A percentile compares a stretch with the other conserved stretches of the same genome.
These are phyloP conservation scores for Anguilla rostrata DNA, from an alignment of 2,113 vertebrate genomes.

Conservation along the genomic window DNA sequence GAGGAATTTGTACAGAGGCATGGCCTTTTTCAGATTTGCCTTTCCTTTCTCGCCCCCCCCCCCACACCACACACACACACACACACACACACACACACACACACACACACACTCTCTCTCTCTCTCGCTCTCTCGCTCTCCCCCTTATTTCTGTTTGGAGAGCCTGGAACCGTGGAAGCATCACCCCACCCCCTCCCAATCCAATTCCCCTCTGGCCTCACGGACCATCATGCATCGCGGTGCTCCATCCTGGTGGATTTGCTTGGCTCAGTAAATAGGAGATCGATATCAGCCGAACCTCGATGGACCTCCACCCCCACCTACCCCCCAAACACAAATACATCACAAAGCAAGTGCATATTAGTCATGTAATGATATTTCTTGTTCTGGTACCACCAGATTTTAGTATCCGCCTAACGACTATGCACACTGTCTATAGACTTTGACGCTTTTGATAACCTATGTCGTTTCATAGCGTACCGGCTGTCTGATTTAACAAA, in stretches of 20 bases:
- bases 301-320: slow-evolving; percentile 34
- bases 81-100: not conserved
- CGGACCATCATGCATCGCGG: slow-evolving; percentile 32
- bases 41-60: not conserved
- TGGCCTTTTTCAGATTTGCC: not conserved
- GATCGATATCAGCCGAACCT: slow-evolving; percentile 52
- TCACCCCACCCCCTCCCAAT: not conserved
- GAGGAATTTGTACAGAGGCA: not conserved
- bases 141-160: not conserved
- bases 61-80: no score
- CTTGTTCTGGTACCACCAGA: not conserved
- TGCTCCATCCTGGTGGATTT: slow-evolving; percentile 37
- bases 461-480: not conserved
- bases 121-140: not conserved
- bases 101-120: not conserved
- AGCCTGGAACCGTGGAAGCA: slow-evolving; percentile 6
- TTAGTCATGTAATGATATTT: not conserved
- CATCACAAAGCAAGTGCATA: not conserved
- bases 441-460: not conserved
- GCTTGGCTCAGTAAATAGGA: slow-evolving; percentile 39
- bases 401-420: not conserved
- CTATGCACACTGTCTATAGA: not conserved
- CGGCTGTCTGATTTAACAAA: not conserved
- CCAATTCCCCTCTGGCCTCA: slow-evolving; percentile 22
- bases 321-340: not conserved